Evolutionary conservation across 1,140 invertebrate genomes (phyloP).

Genomic region (Brachionus angularis): DNA sequence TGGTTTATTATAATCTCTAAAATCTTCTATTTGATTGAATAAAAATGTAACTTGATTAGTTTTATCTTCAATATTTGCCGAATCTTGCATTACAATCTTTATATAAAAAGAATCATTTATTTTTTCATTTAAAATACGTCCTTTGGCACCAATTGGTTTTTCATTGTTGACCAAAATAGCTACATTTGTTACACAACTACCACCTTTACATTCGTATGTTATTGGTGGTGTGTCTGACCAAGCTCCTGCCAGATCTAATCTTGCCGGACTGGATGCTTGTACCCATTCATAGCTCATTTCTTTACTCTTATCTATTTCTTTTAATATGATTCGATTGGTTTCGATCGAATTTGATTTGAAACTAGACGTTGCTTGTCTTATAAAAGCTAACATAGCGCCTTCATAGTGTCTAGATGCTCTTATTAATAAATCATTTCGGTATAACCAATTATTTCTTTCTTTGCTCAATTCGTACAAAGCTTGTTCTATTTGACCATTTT

Average conservation of each 20-base stretch:
- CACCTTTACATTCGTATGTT: conserved; percentile 61
- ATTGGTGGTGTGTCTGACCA: conserved; percentile 64
- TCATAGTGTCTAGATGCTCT: conserved; percentile 62
- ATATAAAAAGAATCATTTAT: conserved; percentile 42
- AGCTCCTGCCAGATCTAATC: conserved; percentile 61
- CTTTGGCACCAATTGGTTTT: conserved; percentile 60
- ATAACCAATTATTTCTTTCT: conserved; percentile 53
- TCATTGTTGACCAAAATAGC: conserved; percentile 57
- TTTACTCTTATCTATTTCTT: not conserved
- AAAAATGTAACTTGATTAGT: conserved; percentile 48
- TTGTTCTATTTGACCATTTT: conserved; percentile 50
- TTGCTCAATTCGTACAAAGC: conserved; percentile 3
- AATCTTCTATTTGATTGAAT: conserved; percentile 50
- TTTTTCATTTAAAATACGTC: conserved; percentile 54
- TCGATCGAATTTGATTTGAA: too few species aligned
- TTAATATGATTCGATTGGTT: too few species aligned
- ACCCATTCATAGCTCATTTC: not conserved
- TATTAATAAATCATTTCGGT: conserved; percentile 56
- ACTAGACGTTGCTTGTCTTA: conserved; percentile 57
- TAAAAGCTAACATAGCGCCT: conserved; percentile 60
- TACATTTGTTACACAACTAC: conserved; percentile 58
- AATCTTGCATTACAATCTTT: conserved; percentile 18
- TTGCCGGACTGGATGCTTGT: conserved; percentile 52
- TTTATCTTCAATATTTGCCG: conserved; percentile 47
- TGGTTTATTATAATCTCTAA: conserved; percentile 60